A percentile compares a stretch with the other conserved stretches of the same genome.
These are phyloP conservation scores for Actinostola sp. DNA, from an alignment of 92 coral and sea anemone genomes.

Conservation along the genomic window DNA sequence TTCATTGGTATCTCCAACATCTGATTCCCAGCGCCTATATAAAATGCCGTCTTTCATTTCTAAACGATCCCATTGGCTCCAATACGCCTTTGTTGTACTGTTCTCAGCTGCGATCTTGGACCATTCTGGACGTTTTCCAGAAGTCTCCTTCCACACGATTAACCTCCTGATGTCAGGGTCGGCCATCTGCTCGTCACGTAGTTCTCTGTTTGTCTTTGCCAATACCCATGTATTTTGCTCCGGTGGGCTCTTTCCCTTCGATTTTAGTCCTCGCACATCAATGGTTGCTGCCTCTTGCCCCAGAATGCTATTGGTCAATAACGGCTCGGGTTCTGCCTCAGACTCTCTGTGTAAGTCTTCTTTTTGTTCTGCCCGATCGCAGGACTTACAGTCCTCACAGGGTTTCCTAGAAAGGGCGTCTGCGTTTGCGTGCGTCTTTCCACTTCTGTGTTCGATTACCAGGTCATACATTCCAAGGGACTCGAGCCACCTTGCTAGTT, in stretches of 20 bases:
- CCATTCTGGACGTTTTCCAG: slow-evolving; percentile 6
- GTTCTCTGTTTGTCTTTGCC: slow-evolving; percentile 7
- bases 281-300: too few relatives aligned
- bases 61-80: slow-evolving; percentile 46
- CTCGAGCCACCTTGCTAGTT: slow-evolving; percentile 49
- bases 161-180: slow-evolving; percentile 21
- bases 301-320: too few relatives aligned
- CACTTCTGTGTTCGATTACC: slow-evolving; percentile 29
- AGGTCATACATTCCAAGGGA: slow-evolving; percentile 39
- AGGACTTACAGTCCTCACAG: slow-evolving; percentile 4
- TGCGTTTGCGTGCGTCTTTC: slow-evolving; percentile 45
- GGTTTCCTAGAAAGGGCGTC: slow-evolving; percentile 52
- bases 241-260: not conserved
- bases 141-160: slow-evolving; percentile 13
- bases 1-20: slow-evolving; percentile 6
- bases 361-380: too few relatives aligned
- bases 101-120: slow-evolving; percentile 24
- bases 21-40: slow-evolving; percentile 21
- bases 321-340: too few relatives aligned
- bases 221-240: slow-evolving; percentile 12
- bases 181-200: slow-evolving; percentile 18
- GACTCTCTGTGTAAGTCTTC: not conserved
- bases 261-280: not conserved
- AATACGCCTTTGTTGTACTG: slow-evolving; percentile 32
- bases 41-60: not conserved